Base-by-base conservation (phyloP, 2,113 vertebrate genomes). In the Atrichornis clamosus region DNA sequence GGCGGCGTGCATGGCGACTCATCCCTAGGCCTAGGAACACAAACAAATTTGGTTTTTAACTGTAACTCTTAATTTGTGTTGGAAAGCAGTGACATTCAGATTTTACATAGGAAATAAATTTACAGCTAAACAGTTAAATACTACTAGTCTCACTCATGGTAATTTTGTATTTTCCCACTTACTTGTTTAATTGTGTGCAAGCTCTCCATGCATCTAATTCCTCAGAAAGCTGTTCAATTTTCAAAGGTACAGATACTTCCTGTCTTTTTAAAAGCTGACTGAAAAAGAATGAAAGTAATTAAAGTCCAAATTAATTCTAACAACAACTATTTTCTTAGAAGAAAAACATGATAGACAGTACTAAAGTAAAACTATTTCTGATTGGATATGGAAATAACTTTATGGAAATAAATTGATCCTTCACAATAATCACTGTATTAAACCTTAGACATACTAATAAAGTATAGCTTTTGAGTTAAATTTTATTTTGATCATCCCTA, bases 221-320 rank as follows among this genome's bases (percentile, higher is more conserved):
- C 83, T 98, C 96, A 12, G 99, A 99, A 84, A 99, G 98, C 94
- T 98, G 98, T 82, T 99, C 98, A 22, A 99, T 99, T 98, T 98
- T 98, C 94, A 99, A 95, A 72, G 99, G 99, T 63, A 99, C 98
- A 39, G 98, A 98, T 28, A 99, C 99, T 53, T 99, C 98, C 55
- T 99, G 98, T 55, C 99, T 98, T 97, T 99, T 99, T 96, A 99
- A 94, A 95, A 99, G 98, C 98, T 99, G 99, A 94, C 99, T 99
- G 96, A 87, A 97, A 98, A 79, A 58, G 18, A 85, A 87, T 35
- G 47, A 53, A 96, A 86, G 30, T 84, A 90, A 94, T 89, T 83
- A 44, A 86, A 65, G 35, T n/a, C 30, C 24, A 92, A 96, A 86
- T 64, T 28, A 33, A 60, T 52, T 65, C 67, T 62, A 59, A 59